Evolutionary conservation across 2,888 invertebrate species (phyloP).

Genomic region (Acanthoscelides obtectus): DNA sequence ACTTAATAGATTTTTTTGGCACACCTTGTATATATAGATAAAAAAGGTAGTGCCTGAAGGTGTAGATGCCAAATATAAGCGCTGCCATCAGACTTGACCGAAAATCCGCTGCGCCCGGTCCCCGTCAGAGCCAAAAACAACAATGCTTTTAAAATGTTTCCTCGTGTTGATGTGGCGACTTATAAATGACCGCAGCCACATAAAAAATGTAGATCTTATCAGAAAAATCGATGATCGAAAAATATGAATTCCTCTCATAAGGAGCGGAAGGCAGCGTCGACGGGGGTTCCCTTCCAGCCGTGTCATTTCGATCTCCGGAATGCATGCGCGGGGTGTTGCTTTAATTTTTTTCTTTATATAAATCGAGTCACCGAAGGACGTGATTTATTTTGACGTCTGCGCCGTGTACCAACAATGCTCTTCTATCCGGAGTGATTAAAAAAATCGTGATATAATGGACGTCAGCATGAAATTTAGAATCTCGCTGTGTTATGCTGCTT

Average conservation of each 20-base stretch:
- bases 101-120: not conserved
- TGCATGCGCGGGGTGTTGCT: not conserved
- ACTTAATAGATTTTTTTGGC: too few species aligned
- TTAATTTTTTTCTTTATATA: not conserved
- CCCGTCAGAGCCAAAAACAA: not conserved
- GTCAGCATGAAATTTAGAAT: too few species aligned
- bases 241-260: conserved; percentile 44
- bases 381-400: too few species aligned
- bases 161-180: conserved; percentile 1
- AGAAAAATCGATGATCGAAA: conserved; percentile 46
- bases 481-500: too few species aligned
- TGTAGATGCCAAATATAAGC: not conserved
- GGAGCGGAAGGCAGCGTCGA: conserved; percentile 29
- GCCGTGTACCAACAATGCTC: too few species aligned
- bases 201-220: conserved; percentile 46
- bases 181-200: conserved; percentile 38
- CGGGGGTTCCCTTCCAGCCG: conserved; percentile 13
- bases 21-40: too few species aligned
- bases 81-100: not conserved
- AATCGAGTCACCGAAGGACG: too few species aligned
- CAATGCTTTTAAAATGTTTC: not conserved
- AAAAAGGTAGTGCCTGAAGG: too few species aligned
- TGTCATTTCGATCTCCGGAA: conserved; percentile 10
- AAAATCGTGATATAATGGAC: too few species aligned
- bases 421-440: too few species aligned